phyloP scores from a whole-genome alignment of 1,140 invertebrate species.

The Hycleus phaleratus region DNA sequence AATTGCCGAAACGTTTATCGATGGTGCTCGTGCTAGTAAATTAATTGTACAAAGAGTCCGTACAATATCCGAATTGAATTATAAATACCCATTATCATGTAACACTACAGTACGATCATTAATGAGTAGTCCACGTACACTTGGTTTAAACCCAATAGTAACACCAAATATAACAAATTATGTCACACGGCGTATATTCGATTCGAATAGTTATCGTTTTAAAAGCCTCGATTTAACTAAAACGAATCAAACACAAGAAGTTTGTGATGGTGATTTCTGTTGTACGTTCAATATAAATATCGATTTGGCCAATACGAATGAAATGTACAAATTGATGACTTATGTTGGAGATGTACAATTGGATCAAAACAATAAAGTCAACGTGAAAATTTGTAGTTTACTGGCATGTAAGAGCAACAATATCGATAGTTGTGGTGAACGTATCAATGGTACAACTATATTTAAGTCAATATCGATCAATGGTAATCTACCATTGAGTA shows the following conservation, averaged over 20 bases:
- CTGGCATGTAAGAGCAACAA: conserved; percentile 16
- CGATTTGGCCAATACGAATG: neutral
- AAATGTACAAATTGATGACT: conserved; percentile 12
- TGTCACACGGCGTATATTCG: conserved; percentile 10
- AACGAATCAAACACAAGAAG: conserved; percentile 10
- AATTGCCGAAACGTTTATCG: conserved; percentile 28
- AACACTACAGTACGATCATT: neutral
- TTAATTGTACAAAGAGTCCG: conserved; percentile 10
- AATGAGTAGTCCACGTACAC: neutral
- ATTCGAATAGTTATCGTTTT: conserved; percentile 13
- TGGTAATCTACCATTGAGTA: conserved; percentile 1
- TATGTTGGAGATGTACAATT: conserved; percentile 11
- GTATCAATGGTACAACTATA: conserved; percentile 10
- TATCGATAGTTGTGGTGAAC: conserved; percentile 14
- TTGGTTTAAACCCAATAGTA: neutral
- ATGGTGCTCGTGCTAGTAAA: conserved; percentile 12
- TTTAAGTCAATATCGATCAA: conserved; percentile 20
- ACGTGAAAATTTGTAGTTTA: conserved; percentile 18
- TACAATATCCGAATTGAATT: neutral
- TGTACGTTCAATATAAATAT: conserved; percentile 17
- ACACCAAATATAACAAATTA: conserved; percentile 14
- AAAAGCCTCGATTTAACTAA: conserved; percentile 12
- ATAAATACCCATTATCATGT: neutral
- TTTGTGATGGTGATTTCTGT: conserved; percentile 21
- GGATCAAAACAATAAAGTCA: neutral